These are phyloP conservation scores for Lanius collurio DNA, from an alignment of 2,113 vertebrate genomes.

Conservation along the genomic window DNA sequence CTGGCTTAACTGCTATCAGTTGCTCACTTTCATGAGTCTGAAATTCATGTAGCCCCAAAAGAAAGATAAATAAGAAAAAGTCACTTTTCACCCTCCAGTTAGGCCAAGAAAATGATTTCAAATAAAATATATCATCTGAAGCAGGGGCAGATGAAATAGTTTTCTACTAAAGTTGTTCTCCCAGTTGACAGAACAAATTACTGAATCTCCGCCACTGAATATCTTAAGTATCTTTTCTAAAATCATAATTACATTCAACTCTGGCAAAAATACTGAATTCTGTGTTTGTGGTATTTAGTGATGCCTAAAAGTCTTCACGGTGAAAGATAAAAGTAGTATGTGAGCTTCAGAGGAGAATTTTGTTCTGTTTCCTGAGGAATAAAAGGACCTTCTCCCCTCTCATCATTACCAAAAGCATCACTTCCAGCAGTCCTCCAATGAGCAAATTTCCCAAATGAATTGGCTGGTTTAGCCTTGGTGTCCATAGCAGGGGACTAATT, in stretches of 20 bases:
- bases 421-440: neutral
- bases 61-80: constrained; percentile 78
- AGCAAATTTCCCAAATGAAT: neutral
- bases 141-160: constrained; percentile 69
- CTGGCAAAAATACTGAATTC: neutral
- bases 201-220: constrained; percentile 31
- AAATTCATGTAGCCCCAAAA: constrained; percentile 70
- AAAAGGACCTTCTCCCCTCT: neutral
- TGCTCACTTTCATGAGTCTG: constrained; percentile 70
- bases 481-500: neutral
- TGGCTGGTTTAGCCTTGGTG: neutral
- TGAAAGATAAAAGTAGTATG: neutral
- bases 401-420: neutral
- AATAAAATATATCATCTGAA: constrained; percentile 78
- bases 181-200: constrained; percentile 63
- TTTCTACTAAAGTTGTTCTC: constrained; percentile 63
- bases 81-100: constrained; percentile 74
- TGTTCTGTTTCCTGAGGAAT: neutral
- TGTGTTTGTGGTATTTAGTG: neutral
- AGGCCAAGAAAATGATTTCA: constrained; percentile 73
- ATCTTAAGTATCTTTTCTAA: constrained; percentile 53
- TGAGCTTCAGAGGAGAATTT: neutral
- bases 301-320: neutral
- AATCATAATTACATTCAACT: constrained; percentile 36
- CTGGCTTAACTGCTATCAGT: constrained; percentile 68